These are phyloP conservation scores for Ischnura elegans DNA, from an alignment of 2,888 invertebrate species.

Conservation along the genomic window DNA sequence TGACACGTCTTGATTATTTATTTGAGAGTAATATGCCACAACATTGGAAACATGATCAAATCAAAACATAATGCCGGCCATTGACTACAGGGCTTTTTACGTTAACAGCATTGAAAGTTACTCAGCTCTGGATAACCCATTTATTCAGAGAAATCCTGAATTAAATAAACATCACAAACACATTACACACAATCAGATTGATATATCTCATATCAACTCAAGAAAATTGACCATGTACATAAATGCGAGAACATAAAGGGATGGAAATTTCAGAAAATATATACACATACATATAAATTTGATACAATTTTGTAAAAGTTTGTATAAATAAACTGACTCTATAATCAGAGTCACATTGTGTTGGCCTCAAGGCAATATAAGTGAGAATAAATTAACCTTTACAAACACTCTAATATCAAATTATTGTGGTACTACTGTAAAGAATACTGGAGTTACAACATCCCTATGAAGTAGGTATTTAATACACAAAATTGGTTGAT, in stretches of 20 bases:
- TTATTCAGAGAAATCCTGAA: not conserved
- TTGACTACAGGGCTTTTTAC: not conserved
- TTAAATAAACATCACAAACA: not conserved
- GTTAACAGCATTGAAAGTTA: not conserved
- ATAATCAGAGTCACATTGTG: not conserved
- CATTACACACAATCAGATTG: not conserved
- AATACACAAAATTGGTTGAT: not conserved
- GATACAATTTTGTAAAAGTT: not conserved
- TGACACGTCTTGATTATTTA: not conserved
- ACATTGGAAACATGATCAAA: not conserved
- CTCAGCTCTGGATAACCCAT: not conserved
- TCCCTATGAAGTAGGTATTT: too few species aligned
- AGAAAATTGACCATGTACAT: not conserved
- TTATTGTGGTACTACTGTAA: not conserved
- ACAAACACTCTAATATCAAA: not conserved
- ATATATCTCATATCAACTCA: not conserved
- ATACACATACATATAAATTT: not conserved
- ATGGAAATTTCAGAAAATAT: not conserved
- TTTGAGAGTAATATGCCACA: constrained; percentile 18
- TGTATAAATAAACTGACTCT: not conserved
- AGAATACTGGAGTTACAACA: not conserved
- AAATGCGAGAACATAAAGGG: not conserved
- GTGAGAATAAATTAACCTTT: not conserved
- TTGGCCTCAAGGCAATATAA: not conserved
- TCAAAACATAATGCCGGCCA: not conserved